A percentile compares a stretch with the other conserved stretches of the same genome.
These are phyloP conservation scores for Cairina moschata DNA, from an alignment of 2,113 vertebrate genomes.

Conservation along the genomic window DNA sequence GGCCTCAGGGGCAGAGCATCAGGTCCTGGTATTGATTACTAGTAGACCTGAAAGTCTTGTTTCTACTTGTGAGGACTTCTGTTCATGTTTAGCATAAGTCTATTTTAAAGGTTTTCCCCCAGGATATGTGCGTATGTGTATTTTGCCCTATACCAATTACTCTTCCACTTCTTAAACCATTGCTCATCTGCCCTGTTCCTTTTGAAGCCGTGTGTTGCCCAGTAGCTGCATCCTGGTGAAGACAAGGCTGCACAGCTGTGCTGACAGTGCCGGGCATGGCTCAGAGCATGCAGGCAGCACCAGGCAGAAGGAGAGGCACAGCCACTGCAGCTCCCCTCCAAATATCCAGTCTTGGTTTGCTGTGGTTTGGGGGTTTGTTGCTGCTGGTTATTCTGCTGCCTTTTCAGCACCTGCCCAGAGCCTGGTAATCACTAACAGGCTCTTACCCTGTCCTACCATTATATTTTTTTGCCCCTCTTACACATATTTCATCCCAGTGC, in stretches of 20 bases:
- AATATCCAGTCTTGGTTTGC: not conserved
- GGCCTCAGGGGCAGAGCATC: not conserved
- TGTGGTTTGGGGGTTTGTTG: rapidly evolving
- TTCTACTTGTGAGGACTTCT: not conserved
- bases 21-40: not conserved
- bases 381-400: not conserved
- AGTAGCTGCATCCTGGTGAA: not conserved
- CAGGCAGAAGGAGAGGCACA: not conserved
- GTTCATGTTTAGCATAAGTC: not conserved
- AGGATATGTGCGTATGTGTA: not conserved
- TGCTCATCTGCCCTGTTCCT: not conserved
- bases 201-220: rapidly evolving
- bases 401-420: not conserved
- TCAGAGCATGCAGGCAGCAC: not conserved
- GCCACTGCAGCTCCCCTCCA: not conserved
- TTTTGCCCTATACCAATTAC: not conserved
- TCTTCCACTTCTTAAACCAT: not conserved
- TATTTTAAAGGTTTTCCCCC: not conserved
- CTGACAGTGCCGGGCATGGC: not conserved
- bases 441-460: not conserved
- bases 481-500: not conserved
- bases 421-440: not conserved
- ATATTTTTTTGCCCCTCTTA: not conserved
- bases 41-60: not conserved
- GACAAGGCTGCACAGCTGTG: not conserved